Evolutionary conservation across 2,113 vertebrate species (phyloP), one percentile per base, ranked within the genome.

Genomic region (Elanus axillaris): DNA sequence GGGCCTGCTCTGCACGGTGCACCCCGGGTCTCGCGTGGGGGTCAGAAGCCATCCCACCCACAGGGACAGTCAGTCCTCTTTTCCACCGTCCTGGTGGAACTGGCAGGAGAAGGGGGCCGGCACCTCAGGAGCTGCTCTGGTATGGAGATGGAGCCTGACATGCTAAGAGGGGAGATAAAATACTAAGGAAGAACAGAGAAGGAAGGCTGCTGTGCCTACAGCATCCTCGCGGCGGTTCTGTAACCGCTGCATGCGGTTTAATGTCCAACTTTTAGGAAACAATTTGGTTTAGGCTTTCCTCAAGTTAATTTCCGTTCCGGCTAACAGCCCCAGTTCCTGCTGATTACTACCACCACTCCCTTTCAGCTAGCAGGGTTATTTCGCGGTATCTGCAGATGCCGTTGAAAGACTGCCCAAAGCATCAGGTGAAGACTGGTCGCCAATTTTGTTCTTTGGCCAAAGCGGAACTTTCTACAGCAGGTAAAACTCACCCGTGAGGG

Each of bases 1-100:
- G 4, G 23, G 22, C 4, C 66, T 2, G 32, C 22, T 5, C 32
- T 47, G 32, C 32, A 17, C 6, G 22, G 43, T 18, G 9, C 43
- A 9, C 32, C 16, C 2, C 0, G 5, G 32, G 11, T 7, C 32
- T 13, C 10, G 43, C 3, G 8, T n/a, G 27, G 23, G 0, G 48
- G 50, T 1, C 50, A 3, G 38, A 22, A 29, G 62, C 50, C 32
- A 3, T 6, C 62, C 50, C 3, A 17, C 15, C 48, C 48, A 10
- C 31, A 3, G 4, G 26, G 58, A 12, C 58, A 18, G 6, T 18
- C 50, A 10, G 15, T 10, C 26, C 26, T 52, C 15, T 13, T 25
- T 10, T 6, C 6, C 12, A 22, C 20, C 36, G 3, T 10, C 20
- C 11, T 7, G 1, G 16, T 5, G 67, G 16, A 23, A 34, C n/a